phyloP scores from a whole-genome alignment of 2,888 invertebrate species.

The Tetropium fuscum region DNA sequence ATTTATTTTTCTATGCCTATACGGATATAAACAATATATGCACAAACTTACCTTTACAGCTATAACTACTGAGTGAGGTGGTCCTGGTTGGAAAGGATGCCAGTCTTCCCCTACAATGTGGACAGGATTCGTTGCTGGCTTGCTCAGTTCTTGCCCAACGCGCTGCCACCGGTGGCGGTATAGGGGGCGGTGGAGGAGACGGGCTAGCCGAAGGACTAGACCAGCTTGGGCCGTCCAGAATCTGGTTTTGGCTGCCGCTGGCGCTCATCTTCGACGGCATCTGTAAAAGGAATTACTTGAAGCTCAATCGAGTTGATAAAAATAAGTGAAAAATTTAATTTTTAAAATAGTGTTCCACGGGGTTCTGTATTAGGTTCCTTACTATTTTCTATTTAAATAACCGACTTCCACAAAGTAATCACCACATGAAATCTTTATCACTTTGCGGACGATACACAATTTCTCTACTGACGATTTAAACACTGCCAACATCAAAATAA shows the following conservation, averaged over 20 bases:
- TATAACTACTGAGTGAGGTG: slow-evolving; percentile 65
- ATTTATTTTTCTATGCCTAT: too few species aligned
- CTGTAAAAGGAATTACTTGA: slow-evolving; percentile 11
- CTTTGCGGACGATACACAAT: too few species aligned
- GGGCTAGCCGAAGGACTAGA: slow-evolving; percentile 63
- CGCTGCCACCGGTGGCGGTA: slow-evolving; percentile 60
- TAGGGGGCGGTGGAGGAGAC: slow-evolving; percentile 62
- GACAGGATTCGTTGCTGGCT: slow-evolving; percentile 59
- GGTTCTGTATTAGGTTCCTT: too few species aligned
- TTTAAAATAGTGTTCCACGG: background rate
- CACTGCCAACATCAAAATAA: too few species aligned
- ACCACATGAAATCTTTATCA: too few species aligned
- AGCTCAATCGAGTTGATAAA: background rate
- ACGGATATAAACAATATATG: too few species aligned
- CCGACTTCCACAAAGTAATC: too few species aligned
- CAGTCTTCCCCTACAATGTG: slow-evolving; percentile 63
- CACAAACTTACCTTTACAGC: slow-evolving; percentile 64
- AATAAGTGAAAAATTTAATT: background rate
- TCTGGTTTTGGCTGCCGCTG: slow-evolving; percentile 50
- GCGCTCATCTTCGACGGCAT: slow-evolving; percentile 50
- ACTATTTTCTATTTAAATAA: too few species aligned
- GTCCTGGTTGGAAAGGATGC: slow-evolving; percentile 64
- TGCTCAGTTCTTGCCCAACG: slow-evolving; percentile 62
- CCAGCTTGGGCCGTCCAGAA: slow-evolving; percentile 62
- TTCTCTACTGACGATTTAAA: too few species aligned